Conservation (phyloP, 2,797 vertebrate species). For the Pelodytes ibericus region DNA sequence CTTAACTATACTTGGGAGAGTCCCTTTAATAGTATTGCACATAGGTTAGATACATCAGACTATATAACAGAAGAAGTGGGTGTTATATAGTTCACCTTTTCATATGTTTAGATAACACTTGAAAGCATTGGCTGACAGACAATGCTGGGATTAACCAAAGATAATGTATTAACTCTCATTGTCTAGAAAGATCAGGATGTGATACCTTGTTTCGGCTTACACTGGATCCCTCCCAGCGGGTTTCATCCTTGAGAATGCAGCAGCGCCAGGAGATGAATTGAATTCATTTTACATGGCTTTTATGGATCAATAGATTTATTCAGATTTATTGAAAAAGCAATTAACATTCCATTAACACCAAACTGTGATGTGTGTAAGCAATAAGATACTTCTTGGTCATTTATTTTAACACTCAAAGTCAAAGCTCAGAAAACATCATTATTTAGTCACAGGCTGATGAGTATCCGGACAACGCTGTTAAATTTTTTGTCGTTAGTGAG, state of each 20-base stretch:
- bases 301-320: conserved; percentile 71
- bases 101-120: too few relatives aligned
- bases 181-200: conserved; percentile 1
- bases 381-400: conserved; percentile 66
- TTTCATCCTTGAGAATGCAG: conserved; percentile 57
- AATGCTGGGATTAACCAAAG: conserved; percentile 7
- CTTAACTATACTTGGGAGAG: too few relatives aligned
- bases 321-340: conserved; percentile 73
- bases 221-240: conserved; percentile 1
- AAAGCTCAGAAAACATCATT: conserved; percentile 65
- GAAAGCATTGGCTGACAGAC: neutral
- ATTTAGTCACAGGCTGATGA: conserved; percentile 61
- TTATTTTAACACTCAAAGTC: conserved; percentile 68
- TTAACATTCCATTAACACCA: conserved; percentile 76
- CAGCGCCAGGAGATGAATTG: conserved; percentile 63
- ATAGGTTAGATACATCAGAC: too few relatives aligned
- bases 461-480: conserved; percentile 57
- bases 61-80: too few relatives aligned
- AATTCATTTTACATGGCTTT: conserved; percentile 66
- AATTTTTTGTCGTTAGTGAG: neutral
- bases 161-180: conserved; percentile 19
- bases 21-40: too few relatives aligned
- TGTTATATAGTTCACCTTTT: too few relatives aligned
- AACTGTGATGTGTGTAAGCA: conserved; percentile 70
- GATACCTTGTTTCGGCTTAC: neutral